Base-by-base conservation (phyloP, 1,140 invertebrate genomes). In the Scaptomyza pallida region DNA sequence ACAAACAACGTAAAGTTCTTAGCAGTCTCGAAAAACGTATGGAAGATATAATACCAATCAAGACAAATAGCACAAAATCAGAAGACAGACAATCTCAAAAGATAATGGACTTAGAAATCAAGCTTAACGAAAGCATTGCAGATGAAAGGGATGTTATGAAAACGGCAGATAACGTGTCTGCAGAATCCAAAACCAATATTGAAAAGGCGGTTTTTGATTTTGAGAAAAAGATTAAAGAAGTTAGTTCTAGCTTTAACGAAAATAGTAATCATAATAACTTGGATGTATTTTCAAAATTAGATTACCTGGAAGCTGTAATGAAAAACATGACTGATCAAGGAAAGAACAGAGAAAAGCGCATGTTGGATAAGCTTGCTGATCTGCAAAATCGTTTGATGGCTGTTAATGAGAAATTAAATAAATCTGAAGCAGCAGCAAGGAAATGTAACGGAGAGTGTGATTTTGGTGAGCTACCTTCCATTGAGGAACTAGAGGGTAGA, bases 391-490 rank as follows among this genome's bases (percentile, higher is more conserved):
- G 17, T 9, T 16, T 74, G 16, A 35, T 41, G 15, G 15, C 16
- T 2, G 13, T 71, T 0, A 50, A 59, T 2, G 6, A 15, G 0
- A 47, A 48, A 21, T 41, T 71, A 0, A 19, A 37, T 0, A 16
- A 59, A 0, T 10, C 47, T 26, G 10, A 40, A 16, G 21, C 10
- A 9, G 17, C 35, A 1, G 13, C 54, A 12, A n/a, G n/a, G 3
- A 47, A 52, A 16, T 74, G 72, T 43, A 16, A 47, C 1, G 3
- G 0, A 0, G 8, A 37, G 4, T 74, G 72, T 15, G 54, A 71
- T 30, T 59, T 47, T 48, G 41, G 54, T 3, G n/a, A 64, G 12
- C 52, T 64, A 15, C 57, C 72, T 0, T 8, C 45, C 2, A 26
- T 45, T 0, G 6, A 63, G 0, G 10, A 52, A 5, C 21, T 73